Evolutionary conservation across 2,888 invertebrate genomes (phyloP), one percentile per base, ranked within the genome.

Genomic region (Lasiommata megera): DNA sequence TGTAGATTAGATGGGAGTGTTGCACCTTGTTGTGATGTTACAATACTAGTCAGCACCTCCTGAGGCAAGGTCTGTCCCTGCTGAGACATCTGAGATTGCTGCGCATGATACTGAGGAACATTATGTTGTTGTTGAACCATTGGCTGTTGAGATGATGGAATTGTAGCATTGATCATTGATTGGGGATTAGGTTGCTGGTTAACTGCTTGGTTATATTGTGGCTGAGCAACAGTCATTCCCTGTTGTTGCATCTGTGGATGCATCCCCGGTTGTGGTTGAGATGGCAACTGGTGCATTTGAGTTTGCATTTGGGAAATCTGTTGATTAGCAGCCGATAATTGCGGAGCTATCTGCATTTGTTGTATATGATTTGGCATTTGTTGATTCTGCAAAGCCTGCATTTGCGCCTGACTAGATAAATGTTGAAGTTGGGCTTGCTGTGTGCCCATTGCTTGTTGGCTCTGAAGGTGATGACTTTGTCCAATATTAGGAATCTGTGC

Each of bases 331-430:
- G 79, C 88, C 73, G 80, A 76, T 51, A 91, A 66, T 64, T 90
- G 91, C 37, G 82, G 69, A 50, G 88, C 84, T 79, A 92, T 86
- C 69, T 91, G 91, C 82, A 91, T 90, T 65, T 91, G 88, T 65
- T 91, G 92, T 76, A 91, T 92, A 65, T 92, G 92, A 69, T 92
- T 88, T 68, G 86, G 89, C 62, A 93, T 86, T 71, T 92, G 93
- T 69, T 92, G 93, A 61, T 84, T 88, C 66, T 92, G 91, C 63
- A 92, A 71, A 29, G 91, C 89, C 68, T 91, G 92, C 54, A 92
- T 90, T 68, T 92, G 90, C 34, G 89, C 88, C 67, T 91, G 90
- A 69, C 87, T 91, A 54, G 87, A 84, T 71, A 89, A 78, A 68
- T 90, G 91, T 65, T 91, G 92, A 46, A 91, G 78, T 69, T 89